phyloP scores from a whole-genome alignment of 2,113 vertebrate species.

The pig (Sus scrofa) region T2T-Sscrofa CM000813.6:111460501-111461000 shows the following conservation, averaged over 20 bases:
- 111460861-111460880: neutral
- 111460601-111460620: constrained; percentile 34
- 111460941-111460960: neutral
- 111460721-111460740: neutral
- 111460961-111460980: neutral
- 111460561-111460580: neutral
- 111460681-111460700: neutral
- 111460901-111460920: neutral
- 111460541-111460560: constrained; percentile 20
- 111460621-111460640: neutral
- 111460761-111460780: neutral
- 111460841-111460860: neutral
- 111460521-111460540: neutral
- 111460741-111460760: neutral
- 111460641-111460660: neutral
- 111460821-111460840: neutral
- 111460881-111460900: neutral
- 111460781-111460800: neutral
- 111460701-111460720: neutral
- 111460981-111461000: neutral
- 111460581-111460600: constrained; percentile 8
- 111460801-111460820: neutral
- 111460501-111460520: neutral
- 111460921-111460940: neutral
- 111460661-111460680: neutral